Evolutionary conservation across 2,797 vertebrate species (phyloP).

Genomic region (Iguana delicatissima): DNA sequence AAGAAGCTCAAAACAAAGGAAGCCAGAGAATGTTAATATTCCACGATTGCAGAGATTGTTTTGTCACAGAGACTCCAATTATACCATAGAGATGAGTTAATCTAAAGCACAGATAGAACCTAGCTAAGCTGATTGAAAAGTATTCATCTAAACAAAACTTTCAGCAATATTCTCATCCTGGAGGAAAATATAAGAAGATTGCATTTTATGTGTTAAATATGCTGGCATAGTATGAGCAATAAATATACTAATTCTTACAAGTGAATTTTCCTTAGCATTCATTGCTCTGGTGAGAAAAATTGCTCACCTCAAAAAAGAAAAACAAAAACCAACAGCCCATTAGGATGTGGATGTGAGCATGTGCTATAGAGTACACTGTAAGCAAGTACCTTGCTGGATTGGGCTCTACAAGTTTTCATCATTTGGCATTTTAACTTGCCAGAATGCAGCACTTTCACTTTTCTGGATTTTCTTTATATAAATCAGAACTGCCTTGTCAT

Average conservation of each 20-base stretch:
- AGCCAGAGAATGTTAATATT: background rate
- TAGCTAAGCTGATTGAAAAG: conserved; percentile 19
- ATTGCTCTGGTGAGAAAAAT: conserved; percentile 1
- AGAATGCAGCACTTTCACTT: background rate
- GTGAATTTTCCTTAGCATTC: conserved; percentile 11
- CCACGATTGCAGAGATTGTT: background rate
- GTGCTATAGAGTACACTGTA: background rate
- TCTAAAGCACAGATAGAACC: background rate
- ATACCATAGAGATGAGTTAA: conserved; percentile 17
- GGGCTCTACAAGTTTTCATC: background rate
- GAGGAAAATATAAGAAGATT: conserved; percentile 38
- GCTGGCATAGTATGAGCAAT: conserved; percentile 18
- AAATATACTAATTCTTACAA: conserved; percentile 34
- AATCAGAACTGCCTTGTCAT: background rate
- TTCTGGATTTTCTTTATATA: background rate
- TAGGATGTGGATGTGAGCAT: background rate
- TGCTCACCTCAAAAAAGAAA: conserved; percentile 22
- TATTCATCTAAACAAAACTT: conserved; percentile 24
- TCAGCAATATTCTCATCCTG: conserved; percentile 5
- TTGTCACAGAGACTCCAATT: conserved; percentile 13
- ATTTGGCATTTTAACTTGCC: background rate
- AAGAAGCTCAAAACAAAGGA: conserved; percentile 9
- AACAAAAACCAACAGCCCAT: background rate
- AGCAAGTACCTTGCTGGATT: conserved; percentile 4
- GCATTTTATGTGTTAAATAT: conserved; percentile 32